phyloP scores from a whole-genome alignment of 1,140 invertebrate genomes.

The Teleogryllus occipitalis region DNA sequence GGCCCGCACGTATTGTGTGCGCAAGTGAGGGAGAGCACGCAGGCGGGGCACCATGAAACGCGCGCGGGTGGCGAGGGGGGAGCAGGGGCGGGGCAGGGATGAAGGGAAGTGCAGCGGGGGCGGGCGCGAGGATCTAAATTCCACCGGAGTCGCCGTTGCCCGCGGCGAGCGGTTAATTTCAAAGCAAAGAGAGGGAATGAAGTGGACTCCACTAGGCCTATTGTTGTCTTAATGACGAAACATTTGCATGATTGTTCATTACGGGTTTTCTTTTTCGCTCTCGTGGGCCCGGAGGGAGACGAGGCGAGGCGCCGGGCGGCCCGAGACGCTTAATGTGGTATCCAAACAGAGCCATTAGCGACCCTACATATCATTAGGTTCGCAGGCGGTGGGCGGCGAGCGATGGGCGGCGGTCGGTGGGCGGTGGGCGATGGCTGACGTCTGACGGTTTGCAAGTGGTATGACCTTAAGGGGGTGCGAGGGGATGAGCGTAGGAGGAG shows the following conservation, averaged over 20 bases:
- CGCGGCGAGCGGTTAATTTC: not conserved
- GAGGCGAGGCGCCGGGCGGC: not conserved
- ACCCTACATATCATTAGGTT: conserved; percentile 4
- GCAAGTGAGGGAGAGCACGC: not conserved
- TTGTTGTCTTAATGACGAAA: conserved; percentile 12
- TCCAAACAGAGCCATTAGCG: not conserved
- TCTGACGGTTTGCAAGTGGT: not conserved
- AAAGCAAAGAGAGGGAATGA: not conserved
- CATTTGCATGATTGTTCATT: conserved; percentile 15
- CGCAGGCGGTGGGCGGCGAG: not conserved
- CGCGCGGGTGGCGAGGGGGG: too few relatives aligned
- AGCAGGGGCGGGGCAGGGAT: too few relatives aligned
- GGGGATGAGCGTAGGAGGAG: too few relatives aligned
- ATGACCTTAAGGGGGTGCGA: too few relatives aligned
- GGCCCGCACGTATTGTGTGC: not conserved
- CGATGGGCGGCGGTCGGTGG: too few relatives aligned
- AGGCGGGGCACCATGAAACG: too few relatives aligned
- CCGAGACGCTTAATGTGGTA: not conserved
- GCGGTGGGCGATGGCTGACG: not conserved
- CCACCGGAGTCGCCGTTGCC: not conserved
- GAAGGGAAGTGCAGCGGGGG: too few relatives aligned
- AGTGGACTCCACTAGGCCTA: not conserved
- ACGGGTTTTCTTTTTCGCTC: conserved; percentile 6
- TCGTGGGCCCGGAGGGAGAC: not conserved
- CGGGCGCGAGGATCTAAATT: not conserved